Evolutionary conservation across 2,113 vertebrate genomes (phyloP), one percentile per base, ranked within the genome.

Genomic region (Channa argus): DNA sequence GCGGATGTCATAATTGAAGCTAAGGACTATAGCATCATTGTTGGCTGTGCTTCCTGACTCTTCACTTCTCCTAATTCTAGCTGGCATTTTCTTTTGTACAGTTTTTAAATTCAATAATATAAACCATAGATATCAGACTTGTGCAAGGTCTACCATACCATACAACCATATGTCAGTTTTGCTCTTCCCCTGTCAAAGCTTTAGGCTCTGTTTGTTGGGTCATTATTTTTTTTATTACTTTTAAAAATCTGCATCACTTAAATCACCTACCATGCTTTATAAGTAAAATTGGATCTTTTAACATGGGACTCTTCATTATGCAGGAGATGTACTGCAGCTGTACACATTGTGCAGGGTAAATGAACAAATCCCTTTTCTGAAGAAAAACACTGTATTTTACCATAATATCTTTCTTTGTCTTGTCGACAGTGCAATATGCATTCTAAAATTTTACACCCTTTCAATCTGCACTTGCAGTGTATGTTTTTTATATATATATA

Each of bases 11-110:
- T 49, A 41, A 13, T 51, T 58, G 3, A 0, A 51, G 9, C 11
- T 75, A 6, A 54, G 24, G 6, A 36, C 55, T 2, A 1, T 39
- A 5, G 12, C 12, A 5, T 56, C 34, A 10, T 24, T 53, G 12
- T 61, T 49, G 33, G 62, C 58, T 64, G 24, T 34, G 46, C 50
- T 43, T 43, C 5, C 37, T 64, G n/a, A 68, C 9, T 66, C 34
- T 68, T 44, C 68, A 66, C 74, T 75, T 69, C 43, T 59, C 60
- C 78, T 63, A 52, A n/a, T 62, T 71, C 2, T 24, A n/a, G 9
- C 41, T 58, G 43, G 36, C 49, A 14, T 24, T 24, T 24, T 24
- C 24, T 24, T 24, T 24, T 68, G 14, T 34, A 1, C 34, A 4
- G 66, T 36, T 58, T 4, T 46, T 66, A 37, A 75, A 43, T 56